phyloP scores from a whole-genome alignment of 2,113 vertebrate species.

The Aix galericulata region DNA sequence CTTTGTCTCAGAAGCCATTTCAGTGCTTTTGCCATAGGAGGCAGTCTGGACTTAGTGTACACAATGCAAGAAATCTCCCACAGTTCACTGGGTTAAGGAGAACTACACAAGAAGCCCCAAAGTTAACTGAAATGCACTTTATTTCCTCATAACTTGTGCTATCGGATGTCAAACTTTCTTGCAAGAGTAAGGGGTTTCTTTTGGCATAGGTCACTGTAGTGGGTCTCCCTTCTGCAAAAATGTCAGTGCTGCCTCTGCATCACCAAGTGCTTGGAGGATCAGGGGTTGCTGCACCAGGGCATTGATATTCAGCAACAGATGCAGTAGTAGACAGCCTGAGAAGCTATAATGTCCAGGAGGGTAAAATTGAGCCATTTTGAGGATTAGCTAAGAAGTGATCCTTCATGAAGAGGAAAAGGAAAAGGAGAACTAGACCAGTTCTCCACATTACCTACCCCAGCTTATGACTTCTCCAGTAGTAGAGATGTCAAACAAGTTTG shows the following conservation, averaged over 20 bases:
- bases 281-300: not conserved
- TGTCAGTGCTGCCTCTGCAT: not conserved
- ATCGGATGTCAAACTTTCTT: not conserved
- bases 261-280: not conserved
- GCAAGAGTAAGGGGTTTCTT: not conserved
- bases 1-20: not conserved
- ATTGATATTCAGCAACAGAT: rapidly evolving
- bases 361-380: not conserved
- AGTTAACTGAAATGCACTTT: not conserved
- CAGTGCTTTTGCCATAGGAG: not conserved
- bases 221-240: not conserved
- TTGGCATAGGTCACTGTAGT: not conserved
- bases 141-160: not conserved
- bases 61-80: not conserved
- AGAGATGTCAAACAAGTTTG: not conserved
- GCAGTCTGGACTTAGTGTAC: not conserved
- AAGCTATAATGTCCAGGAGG: not conserved
- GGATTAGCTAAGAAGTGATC: not conserved
- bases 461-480: not conserved
- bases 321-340: not conserved
- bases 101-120: not conserved
- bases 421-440: not conserved
- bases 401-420: not conserved
- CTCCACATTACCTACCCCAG: not conserved
- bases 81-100: not conserved